phyloP scores from a whole-genome alignment of 2,888 invertebrate species.

The Drosophila borborema region DNA sequence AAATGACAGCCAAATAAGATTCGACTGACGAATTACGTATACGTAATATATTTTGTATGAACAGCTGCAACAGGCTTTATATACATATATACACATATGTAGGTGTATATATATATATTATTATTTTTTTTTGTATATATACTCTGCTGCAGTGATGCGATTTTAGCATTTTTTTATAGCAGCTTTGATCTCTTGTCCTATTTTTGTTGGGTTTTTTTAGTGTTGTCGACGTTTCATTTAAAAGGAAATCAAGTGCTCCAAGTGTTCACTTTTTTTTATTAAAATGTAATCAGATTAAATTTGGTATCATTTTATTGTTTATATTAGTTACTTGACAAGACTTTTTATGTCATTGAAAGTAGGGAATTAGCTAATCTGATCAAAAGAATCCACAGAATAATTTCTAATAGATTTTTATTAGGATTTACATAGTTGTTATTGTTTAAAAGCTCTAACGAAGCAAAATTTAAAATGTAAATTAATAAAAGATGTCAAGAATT shows the following conservation, averaged over 20 bases:
- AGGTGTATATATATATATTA: not conserved
- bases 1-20: conserved; percentile 40
- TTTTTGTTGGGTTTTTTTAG: not conserved
- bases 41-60: conserved; percentile 26
- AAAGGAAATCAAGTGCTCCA: no score
- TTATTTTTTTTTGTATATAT: not conserved
- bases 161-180: not conserved
- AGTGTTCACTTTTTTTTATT: no score
- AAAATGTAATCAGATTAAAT: no score
- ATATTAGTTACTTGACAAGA: no score
- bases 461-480: not conserved
- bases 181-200: not conserved
- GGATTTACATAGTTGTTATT: no score
- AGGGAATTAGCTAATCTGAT: no score
- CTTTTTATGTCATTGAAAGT: no score
- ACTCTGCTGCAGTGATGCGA: conserved; percentile 21
- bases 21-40: conserved; percentile 39
- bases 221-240: no score
- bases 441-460: no score
- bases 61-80: conserved; percentile 22
- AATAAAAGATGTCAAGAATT: not conserved
- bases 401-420: no score
- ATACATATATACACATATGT: not conserved
- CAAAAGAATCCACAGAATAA: no score
- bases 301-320: no score